phyloP scores from a whole-genome alignment of 2,113 vertebrate genomes.

The Antigone vipio region DNA sequence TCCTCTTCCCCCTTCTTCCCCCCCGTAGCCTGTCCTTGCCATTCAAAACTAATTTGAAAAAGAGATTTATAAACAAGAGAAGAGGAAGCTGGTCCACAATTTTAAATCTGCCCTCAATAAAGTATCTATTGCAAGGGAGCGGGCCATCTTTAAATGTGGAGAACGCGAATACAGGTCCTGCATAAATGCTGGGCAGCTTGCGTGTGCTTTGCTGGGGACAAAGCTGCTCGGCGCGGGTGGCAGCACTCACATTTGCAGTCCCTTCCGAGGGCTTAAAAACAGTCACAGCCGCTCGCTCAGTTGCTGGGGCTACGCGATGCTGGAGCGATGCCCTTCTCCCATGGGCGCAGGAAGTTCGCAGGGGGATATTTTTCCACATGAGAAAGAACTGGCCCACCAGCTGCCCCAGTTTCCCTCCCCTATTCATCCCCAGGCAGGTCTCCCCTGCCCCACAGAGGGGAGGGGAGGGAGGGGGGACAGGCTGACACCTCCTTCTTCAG shows the following conservation, averaged over 20 bases:
- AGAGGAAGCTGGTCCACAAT: neutral
- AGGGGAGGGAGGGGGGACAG: rapidly evolving
- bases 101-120: neutral
- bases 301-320: neutral
- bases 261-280: neutral
- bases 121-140: rapidly evolving
- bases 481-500: neutral
- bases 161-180: neutral
- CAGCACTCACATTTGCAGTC: neutral
- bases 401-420: neutral
- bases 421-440: neutral
- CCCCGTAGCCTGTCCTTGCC: neutral
- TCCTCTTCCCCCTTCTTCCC: neutral
- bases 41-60: neutral
- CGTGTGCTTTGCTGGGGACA: neutral
- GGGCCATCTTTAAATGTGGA: neutral
- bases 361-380: neutral
- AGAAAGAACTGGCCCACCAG: neutral
- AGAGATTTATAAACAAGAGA: neutral
- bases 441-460: neutral
- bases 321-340: neutral
- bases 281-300: rapidly evolving
- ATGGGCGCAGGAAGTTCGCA: neutral
- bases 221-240: rapidly evolving
- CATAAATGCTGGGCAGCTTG: neutral